Conservation (phyloP, 2,113 vertebrate genomes). For the Ondatra zibethicus region DNA sequence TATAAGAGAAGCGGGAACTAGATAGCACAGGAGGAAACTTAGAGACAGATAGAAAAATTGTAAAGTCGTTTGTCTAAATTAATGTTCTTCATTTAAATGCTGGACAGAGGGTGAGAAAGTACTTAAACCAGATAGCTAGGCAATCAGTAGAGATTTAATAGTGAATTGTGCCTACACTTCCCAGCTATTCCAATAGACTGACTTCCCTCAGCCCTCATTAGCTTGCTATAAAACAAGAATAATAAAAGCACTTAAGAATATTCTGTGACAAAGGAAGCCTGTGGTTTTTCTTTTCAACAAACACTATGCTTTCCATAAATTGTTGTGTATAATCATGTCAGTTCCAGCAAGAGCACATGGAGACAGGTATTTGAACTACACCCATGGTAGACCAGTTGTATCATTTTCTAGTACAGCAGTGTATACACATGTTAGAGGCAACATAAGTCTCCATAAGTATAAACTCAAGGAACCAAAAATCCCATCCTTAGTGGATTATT, state of each 20-base stretch:
- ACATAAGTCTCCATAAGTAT: background rate
- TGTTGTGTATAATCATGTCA: background rate
- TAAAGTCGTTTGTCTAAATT: background rate
- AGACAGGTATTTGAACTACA: background rate
- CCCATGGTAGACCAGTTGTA: background rate
- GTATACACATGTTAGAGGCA: background rate
- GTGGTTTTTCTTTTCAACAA: background rate
- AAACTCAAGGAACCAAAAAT: background rate
- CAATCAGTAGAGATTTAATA: background rate
- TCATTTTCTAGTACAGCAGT: background rate
- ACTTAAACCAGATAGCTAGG: background rate
- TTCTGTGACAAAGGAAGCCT: background rate
- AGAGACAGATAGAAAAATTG: background rate
- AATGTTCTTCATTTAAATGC: background rate
- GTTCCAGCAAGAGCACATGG: background rate
- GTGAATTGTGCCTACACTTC: background rate
- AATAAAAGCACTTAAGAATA: background rate
- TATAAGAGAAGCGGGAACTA: background rate
- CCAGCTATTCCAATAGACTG: background rate
- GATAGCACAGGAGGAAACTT: background rate
- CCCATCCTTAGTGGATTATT: background rate
- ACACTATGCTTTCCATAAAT: background rate
- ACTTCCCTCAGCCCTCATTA: background rate
- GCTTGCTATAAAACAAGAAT: slow-evolving; percentile 17
- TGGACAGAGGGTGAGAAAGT: no score